phyloP scores from a whole-genome alignment of 1,140 invertebrate species.

The Linepithema humile region DNA sequence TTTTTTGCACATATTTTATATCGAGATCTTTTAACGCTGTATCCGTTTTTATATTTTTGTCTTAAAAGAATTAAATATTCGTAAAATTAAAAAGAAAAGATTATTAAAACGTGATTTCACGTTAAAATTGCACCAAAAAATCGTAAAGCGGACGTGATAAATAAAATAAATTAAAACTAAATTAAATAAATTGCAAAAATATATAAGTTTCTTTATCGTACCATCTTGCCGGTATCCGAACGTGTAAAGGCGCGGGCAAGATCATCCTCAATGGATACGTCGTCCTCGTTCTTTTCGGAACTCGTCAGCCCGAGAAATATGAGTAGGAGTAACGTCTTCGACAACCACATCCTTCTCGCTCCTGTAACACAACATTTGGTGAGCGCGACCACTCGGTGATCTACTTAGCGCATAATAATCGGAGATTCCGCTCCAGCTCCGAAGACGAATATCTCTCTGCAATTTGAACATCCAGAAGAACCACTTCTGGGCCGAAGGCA shows the following conservation, averaged over 20 bases:
- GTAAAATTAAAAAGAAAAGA: not conserved
- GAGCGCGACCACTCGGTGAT: not conserved
- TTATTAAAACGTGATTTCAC: conserved; percentile 30
- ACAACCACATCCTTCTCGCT: conserved; percentile 75
- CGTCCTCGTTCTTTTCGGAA: conserved; percentile 74
- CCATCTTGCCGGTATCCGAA: conserved; percentile 77
- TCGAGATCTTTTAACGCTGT: not conserved
- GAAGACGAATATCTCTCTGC: not conserved
- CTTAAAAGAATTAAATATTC: conserved; percentile 4
- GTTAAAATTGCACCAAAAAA: not conserved
- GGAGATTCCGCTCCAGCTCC: not conserved
- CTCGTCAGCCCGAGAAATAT: conserved; percentile 65
- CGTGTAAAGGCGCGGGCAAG: conserved; percentile 79
- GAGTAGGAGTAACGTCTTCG: conserved; percentile 68
- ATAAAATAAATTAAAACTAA: not conserved
- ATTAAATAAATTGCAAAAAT: not conserved
- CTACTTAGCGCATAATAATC: not conserved
- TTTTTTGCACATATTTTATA: not conserved
- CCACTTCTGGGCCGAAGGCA: not conserved
- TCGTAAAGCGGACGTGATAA: not conserved
- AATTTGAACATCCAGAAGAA: not conserved
- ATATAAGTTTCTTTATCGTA: conserved; percentile 38
- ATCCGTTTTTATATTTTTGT: not conserved
- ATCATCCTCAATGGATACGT: conserved; percentile 74
- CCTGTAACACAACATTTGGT: conserved; percentile 41